Percentiles rank a stretch among this genome's conserved stretches.
These are phyloP conservation scores for Myocastor coypus DNA, from an alignment of 2,113 vertebrate species.

Conservation along the genomic window DNA sequence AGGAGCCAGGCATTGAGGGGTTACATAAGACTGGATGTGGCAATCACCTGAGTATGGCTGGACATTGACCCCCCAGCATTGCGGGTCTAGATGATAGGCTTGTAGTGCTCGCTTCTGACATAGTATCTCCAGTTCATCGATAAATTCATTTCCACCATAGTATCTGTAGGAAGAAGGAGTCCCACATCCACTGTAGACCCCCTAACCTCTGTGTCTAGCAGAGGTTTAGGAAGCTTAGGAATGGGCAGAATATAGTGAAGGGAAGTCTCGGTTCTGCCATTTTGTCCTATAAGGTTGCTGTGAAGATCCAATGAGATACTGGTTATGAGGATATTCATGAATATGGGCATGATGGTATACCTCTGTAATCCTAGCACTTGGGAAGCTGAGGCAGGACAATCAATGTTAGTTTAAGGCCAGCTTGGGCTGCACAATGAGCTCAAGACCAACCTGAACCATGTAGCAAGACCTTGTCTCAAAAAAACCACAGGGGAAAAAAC, in stretches of 20 bases:
- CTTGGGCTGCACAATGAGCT: background rate
- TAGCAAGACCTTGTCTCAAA: background rate
- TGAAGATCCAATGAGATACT: background rate
- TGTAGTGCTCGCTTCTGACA: constrained; percentile 96
- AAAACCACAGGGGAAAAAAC: background rate
- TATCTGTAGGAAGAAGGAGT: constrained; percentile 87
- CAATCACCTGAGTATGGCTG: constrained; percentile 97
- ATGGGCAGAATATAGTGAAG: background rate
- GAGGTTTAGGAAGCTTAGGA: background rate
- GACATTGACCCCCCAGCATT: constrained; percentile 96
- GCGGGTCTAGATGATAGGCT: constrained; percentile 90
- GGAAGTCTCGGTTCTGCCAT: background rate
- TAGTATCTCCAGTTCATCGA: constrained; percentile 95
- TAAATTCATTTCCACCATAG: constrained; percentile 95
- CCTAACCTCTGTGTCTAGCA: background rate
- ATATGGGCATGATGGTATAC: background rate
- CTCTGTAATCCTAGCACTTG: background rate
- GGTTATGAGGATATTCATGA: background rate
- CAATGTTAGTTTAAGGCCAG: background rate
- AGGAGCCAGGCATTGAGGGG: background rate
- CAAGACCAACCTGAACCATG: background rate
- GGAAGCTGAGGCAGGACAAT: background rate
- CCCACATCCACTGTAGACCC: background rate
- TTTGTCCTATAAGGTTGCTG: background rate
- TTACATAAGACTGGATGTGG: too few species aligned